phyloP scores from a whole-genome alignment of 2,888 invertebrate species.

The Spilarctia lutea region DNA sequence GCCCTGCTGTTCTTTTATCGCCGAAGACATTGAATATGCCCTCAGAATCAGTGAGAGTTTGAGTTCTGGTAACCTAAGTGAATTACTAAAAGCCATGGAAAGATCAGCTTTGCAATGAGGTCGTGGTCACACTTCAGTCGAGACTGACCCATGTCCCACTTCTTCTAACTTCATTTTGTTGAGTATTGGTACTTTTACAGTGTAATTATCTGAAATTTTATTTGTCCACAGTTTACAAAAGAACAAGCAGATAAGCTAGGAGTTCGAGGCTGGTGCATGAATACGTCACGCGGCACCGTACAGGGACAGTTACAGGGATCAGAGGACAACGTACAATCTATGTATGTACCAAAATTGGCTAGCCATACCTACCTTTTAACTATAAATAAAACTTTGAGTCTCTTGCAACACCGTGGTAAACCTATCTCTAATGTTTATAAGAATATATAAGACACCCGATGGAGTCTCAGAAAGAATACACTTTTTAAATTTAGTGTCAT shows the following conservation, averaged over 20 bases:
- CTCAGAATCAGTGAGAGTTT: too few relatives aligned
- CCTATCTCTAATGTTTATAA: too few relatives aligned
- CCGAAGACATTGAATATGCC: too few relatives aligned
- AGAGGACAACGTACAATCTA: conserved; percentile 84
- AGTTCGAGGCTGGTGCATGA: conserved; percentile 91
- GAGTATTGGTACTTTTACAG: not conserved
- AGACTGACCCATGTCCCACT: not conserved
- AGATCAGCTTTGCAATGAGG: not conserved
- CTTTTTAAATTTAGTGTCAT: too few relatives aligned
- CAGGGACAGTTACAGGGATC: conserved; percentile 90
- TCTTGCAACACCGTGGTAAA: not conserved
- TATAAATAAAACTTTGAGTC: not conserved
- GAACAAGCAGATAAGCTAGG: conserved; percentile 88
- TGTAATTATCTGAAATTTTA: not conserved
- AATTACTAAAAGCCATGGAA: not conserved
- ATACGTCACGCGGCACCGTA: conserved; percentile 89
- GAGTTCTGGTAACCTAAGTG: not conserved
- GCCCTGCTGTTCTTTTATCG: too few relatives aligned
- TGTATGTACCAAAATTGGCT: conserved; percentile 73
- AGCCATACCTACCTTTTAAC: not conserved
- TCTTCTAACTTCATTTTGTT: not conserved
- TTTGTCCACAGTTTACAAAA: conserved; percentile 87
- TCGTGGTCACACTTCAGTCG: not conserved
- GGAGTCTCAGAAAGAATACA: too few relatives aligned
- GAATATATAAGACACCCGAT: too few relatives aligned